These are phyloP conservation scores for Drosophila kanapiae DNA, from an alignment of 1,140 invertebrate species.

Conservation along the genomic window DNA sequence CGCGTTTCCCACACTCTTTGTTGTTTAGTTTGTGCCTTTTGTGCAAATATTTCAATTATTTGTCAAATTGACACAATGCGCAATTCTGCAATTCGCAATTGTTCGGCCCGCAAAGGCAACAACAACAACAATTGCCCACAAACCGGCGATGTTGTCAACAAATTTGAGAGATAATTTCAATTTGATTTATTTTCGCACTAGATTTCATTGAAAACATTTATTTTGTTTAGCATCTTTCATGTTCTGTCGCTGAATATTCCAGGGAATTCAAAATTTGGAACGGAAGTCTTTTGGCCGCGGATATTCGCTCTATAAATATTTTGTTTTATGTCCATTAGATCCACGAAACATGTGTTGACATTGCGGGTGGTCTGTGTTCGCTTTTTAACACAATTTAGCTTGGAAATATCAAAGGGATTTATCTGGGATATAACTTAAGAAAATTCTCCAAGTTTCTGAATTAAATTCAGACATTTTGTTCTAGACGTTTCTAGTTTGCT, in stretches of 20 bases:
- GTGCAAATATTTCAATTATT: constrained; percentile 68
- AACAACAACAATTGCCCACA: constrained; percentile 36
- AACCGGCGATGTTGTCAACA: constrained; percentile 39
- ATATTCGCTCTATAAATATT: constrained; percentile 43
- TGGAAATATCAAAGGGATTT: background rate
- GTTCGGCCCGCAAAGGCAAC: constrained; percentile 25
- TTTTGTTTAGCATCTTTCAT: constrained; percentile 27
- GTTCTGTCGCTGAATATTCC: constrained; percentile 7
- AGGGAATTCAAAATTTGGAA: constrained; percentile 28
- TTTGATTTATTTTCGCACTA: constrained; percentile 58
- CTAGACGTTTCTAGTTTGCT: background rate
- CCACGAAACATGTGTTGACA: constrained; percentile 35
- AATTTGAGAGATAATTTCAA: constrained; percentile 49
- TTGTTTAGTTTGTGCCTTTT: constrained; percentile 45
- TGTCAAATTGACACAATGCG: constrained; percentile 69
- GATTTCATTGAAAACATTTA: constrained; percentile 48
- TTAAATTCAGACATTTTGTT: too few species aligned
- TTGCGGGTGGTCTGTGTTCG: constrained; percentile 19
- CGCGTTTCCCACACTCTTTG: constrained; percentile 23
- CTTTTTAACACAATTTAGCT: background rate
- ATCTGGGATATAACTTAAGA: background rate
- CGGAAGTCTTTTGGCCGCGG: constrained; percentile 47
- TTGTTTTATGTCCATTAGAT: constrained; percentile 24
- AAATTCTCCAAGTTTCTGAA: background rate
- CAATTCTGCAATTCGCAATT: constrained; percentile 58